Percentiles rank a stretch among this genome's conserved stretches.
These are phyloP conservation scores for Gymnarchus niloticus DNA, from an alignment of 2,113 vertebrate species.

Conservation along the genomic window DNA sequence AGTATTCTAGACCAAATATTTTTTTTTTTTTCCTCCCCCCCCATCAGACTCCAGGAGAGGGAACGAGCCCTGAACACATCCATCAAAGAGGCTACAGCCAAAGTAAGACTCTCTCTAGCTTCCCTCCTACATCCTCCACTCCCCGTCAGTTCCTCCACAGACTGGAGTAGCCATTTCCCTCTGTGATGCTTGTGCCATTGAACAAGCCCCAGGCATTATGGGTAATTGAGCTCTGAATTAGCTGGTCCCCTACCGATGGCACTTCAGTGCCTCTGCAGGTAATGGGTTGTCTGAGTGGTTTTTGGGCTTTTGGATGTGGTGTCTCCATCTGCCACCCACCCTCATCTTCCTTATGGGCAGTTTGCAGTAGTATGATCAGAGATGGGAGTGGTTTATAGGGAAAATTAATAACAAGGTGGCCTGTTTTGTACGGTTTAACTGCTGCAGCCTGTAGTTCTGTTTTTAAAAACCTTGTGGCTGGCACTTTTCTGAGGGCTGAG, in stretches of 20 bases:
- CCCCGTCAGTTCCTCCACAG: neutral
- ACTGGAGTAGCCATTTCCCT: neutral
- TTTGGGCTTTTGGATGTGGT: neutral
- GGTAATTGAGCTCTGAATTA: neutral
- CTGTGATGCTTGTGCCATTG: neutral
- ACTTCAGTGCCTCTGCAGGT: neutral
- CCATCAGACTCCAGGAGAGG: slow-evolving; percentile 74
- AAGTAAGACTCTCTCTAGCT: slow-evolving; percentile 67
- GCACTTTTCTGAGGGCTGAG: neutral
- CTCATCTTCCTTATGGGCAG: neutral
- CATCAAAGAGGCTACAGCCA: slow-evolving; percentile 74
- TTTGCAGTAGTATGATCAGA: neutral
- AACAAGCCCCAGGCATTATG: neutral
- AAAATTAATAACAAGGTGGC: neutral
- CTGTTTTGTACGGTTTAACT: neutral
- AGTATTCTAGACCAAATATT: neutral
- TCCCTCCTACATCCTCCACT: neutral
- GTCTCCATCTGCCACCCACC: neutral
- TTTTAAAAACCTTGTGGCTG: neutral
- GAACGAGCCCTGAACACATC: slow-evolving; percentile 64
- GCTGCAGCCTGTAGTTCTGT: neutral
- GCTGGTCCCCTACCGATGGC: neutral
- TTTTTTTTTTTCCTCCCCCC: slow-evolving; percentile 33
- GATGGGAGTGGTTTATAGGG: neutral
- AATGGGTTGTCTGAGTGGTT: neutral